phyloP scores from a whole-genome alignment of 2,888 invertebrate species.

The Troides aeacus region DNA sequence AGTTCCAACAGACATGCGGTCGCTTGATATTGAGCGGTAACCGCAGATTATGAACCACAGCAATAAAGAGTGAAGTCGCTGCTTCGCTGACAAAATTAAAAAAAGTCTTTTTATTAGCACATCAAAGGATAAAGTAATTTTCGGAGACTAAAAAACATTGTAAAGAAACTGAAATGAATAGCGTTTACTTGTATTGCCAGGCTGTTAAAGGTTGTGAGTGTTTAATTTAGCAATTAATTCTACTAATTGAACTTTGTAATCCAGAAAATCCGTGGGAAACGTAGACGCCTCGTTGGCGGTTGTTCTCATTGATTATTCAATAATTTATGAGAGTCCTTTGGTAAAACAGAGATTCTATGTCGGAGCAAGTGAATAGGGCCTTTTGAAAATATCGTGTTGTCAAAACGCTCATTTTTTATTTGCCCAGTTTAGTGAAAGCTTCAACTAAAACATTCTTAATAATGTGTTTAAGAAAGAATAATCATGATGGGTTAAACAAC shows the following conservation, averaged over 20 bases:
- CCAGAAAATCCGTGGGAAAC: conserved; percentile 14
- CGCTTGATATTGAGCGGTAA: too few relatives aligned
- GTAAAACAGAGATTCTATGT: not conserved
- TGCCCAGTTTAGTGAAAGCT: not conserved
- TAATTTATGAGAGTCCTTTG: not conserved
- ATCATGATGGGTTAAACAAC: too few relatives aligned
- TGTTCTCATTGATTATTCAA: not conserved
- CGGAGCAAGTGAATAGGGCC: not conserved
- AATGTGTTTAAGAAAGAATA: too few relatives aligned
- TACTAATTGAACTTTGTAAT: conserved; percentile 26
- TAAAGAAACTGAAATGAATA: not conserved
- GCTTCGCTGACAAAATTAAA: too few relatives aligned
- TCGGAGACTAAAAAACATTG: not conserved
- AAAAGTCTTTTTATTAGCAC: too few relatives aligned
- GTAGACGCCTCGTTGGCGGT: conserved; percentile 3
- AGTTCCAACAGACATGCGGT: too few relatives aligned
- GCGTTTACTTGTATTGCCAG: conserved; percentile 3
- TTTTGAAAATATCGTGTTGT: too few relatives aligned
- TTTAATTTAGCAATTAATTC: conserved; percentile 21
- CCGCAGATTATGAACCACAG: too few relatives aligned
- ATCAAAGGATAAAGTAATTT: too few relatives aligned
- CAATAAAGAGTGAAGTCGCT: too few relatives aligned
- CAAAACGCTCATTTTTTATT: not conserved
- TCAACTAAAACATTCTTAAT: too few relatives aligned
- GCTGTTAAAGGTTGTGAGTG: conserved; percentile 20